Conservation (phyloP, 2,113 vertebrate species). For the Ovibos moschatus region DNA sequence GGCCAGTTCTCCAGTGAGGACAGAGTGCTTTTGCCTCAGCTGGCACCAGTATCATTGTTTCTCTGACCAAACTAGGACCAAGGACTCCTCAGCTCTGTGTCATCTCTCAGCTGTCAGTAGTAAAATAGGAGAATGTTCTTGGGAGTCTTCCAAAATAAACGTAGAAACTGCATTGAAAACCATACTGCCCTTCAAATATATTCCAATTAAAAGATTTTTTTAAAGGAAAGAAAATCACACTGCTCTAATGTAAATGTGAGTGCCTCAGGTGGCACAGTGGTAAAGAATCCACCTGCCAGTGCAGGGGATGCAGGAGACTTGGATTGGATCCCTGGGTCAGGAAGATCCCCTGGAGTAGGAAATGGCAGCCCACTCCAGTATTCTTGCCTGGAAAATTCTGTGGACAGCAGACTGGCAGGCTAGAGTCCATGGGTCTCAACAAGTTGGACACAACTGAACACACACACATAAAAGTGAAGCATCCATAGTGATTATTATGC, state of each 20-base stretch:
- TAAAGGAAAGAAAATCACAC: not conserved
- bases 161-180: not conserved
- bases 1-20: not conserved
- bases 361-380: not conserved
- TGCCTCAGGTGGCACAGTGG: not conserved
- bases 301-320: not conserved
- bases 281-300: not conserved
- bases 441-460: not conserved
- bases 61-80: not conserved
- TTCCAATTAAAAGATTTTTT: not conserved
- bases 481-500: not conserved
- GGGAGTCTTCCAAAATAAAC: constrained; percentile 36
- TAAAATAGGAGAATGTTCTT: not conserved
- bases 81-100: not conserved
- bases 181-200: not conserved
- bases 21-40: not conserved
- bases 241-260: not conserved
- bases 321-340: not conserved
- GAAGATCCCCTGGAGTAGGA: not conserved
- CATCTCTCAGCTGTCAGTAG: not conserved
- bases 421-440: not conserved
- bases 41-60: not conserved
- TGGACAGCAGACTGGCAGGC: not conserved
- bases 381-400: not conserved
- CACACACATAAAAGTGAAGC: not conserved